A percentile compares a stretch with the other conserved stretches of the same genome.
These are phyloP conservation scores for Tachina fera DNA, from an alignment of 2,888 invertebrate genomes.

Conservation along the genomic window DNA sequence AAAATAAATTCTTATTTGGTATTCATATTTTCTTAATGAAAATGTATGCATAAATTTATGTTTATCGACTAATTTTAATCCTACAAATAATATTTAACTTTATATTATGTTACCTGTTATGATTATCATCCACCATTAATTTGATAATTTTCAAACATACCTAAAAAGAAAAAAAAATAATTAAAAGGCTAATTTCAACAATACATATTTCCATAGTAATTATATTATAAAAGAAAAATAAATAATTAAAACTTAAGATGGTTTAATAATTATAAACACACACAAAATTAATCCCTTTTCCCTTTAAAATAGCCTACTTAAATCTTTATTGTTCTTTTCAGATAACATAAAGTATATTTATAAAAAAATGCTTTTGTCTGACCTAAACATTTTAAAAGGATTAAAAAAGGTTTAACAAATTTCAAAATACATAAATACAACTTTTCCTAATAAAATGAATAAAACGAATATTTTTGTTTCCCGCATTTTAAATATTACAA, in stretches of 20 bases:
- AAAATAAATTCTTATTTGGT: too few species aligned
- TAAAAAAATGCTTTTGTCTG: not conserved
- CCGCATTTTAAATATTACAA: not conserved
- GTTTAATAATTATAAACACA: not conserved
- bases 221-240: not conserved
- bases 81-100: too few species aligned
- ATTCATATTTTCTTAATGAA: too few species aligned
- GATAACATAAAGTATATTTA: not conserved
- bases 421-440: not conserved
- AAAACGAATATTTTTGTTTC: not conserved
- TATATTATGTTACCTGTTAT: too few species aligned
- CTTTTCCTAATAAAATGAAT: not conserved
- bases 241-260: too few species aligned
- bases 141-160: not conserved
- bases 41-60: too few species aligned
- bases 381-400: slow-evolving; percentile 23
- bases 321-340: not conserved
- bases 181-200: not conserved
- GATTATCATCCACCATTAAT: too few species aligned
- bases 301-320: not conserved
- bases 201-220: not conserved
- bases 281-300: not conserved
- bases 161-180: not conserved
- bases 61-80: too few species aligned
- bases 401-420: not conserved